Conservation (phyloP, 2,797 vertebrate genomes). For the Semotilus atromaculatus region DNA sequence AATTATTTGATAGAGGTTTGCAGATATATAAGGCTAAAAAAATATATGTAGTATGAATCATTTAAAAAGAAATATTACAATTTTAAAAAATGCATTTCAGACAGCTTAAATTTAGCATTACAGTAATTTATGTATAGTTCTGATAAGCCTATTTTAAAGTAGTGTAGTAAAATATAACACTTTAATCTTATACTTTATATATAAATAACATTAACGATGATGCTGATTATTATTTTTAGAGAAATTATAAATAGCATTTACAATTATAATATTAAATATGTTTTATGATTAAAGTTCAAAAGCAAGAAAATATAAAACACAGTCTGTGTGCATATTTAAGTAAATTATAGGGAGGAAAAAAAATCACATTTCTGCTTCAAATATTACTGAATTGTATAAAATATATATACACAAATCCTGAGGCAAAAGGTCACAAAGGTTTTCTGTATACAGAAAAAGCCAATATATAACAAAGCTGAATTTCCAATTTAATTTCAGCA, state of each 20-base stretch:
- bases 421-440: background rate
- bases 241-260: background rate
- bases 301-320: background rate
- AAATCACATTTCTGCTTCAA: background rate
- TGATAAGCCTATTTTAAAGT: background rate
- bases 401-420: background rate
- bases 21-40: background rate
- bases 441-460: background rate
- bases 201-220: background rate
- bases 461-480: background rate
- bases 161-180: background rate
- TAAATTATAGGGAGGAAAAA: background rate
- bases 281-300: background rate
- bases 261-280: background rate
- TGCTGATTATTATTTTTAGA: background rate
- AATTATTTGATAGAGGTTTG: conserved; percentile 6
- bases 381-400: background rate
- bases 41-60: background rate
- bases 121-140: background rate
- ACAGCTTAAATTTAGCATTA: background rate
- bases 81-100: background rate
- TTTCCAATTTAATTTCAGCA: background rate
- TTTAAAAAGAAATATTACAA: background rate
- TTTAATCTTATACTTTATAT: background rate
- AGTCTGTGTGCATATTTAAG: background rate